A percentile compares a stretch with the other conserved stretches of the same genome.
phyloP scores from a whole-genome alignment of 1,140 invertebrate genomes.

The Ganaspis sp. region DNA sequence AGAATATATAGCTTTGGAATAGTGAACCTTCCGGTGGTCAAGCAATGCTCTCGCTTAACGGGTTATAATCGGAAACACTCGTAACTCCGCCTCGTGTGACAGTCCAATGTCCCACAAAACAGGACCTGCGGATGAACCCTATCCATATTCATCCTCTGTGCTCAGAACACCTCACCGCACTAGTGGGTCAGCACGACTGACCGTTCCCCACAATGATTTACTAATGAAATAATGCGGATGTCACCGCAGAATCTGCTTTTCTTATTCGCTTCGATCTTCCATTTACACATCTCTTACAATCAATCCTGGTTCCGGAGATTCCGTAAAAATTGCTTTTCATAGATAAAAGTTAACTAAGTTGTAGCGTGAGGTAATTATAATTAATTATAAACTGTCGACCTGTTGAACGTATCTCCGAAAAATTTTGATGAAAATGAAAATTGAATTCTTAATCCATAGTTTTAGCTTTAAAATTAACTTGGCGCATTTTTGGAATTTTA shows the following conservation, averaged over 20 bases:
- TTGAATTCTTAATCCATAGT: too few species aligned
- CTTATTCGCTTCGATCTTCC: background rate
- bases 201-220: conserved; percentile 6
- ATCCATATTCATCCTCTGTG: conserved; percentile 67
- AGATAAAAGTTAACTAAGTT: too few species aligned
- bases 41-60: conserved; percentile 59
- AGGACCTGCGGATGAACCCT: conserved; percentile 58
- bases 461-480: too few species aligned
- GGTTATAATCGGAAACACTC: conserved; percentile 64
- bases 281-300: background rate
- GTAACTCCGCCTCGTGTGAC: conserved; percentile 64
- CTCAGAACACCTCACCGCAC: conserved; percentile 24
- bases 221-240: conserved; percentile 12
- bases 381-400: too few species aligned
- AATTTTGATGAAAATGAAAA: too few species aligned
- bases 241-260: background rate
- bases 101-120: conserved; percentile 67
- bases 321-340: too few species aligned
- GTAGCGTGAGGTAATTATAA: too few species aligned
- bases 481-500: too few species aligned
- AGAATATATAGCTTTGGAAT: background rate
- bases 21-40: conserved; percentile 14
- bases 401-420: too few species aligned
- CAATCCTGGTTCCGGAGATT: background rate
- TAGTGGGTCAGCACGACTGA: conserved; percentile 17